phyloP scores from a whole-genome alignment of 2,888 invertebrate species.

The Calameuta pallipes region DNA sequence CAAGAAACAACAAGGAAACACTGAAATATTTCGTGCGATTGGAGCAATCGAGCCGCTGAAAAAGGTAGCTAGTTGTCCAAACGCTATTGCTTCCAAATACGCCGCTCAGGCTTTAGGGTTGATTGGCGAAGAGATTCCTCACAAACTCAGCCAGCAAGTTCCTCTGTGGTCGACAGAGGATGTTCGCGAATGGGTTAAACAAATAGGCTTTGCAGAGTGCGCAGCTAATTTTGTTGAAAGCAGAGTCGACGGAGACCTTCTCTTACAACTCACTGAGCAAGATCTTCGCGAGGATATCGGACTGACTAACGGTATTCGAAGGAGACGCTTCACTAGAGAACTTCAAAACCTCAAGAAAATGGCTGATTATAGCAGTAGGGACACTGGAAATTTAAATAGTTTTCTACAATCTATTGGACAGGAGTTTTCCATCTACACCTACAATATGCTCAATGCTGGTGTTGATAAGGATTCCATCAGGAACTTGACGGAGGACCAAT shows the following conservation, averaged over 20 bases:
- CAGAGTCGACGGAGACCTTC: slow-evolving; percentile 95
- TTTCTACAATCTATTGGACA: slow-evolving; percentile 86
- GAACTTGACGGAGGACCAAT: slow-evolving; percentile 90
- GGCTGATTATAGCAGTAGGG: slow-evolving; percentile 96
- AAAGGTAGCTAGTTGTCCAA: slow-evolving; percentile 96
- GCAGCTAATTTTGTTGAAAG: slow-evolving; percentile 88
- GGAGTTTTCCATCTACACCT: slow-evolving; percentile 96
- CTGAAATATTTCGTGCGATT: slow-evolving; percentile 92
- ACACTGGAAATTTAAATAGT: slow-evolving; percentile 88
- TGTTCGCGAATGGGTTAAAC: slow-evolving; percentile 97
- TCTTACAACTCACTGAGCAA: slow-evolving; percentile 91
- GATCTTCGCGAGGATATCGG: slow-evolving; percentile 94
- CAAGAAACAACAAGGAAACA: slow-evolving; percentile 92
- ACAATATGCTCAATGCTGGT: slow-evolving; percentile 94
- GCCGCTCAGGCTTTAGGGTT: slow-evolving; percentile 91
- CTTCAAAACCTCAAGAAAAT: slow-evolving; percentile 92
- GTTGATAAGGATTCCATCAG: slow-evolving; percentile 91
- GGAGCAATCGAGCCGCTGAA: slow-evolving; percentile 96
- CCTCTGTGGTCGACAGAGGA: slow-evolving; percentile 98
- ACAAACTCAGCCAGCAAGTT: slow-evolving; percentile 97
- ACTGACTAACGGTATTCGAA: slow-evolving; percentile 90
- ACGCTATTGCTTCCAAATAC: slow-evolving; percentile 96
- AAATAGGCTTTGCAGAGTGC: slow-evolving; percentile 93
- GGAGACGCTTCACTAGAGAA: slow-evolving; percentile 93
- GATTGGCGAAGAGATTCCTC: slow-evolving; percentile 97